A percentile compares a stretch with the other conserved stretches of the same genome.
Evolutionary conservation across 1,140 invertebrate species (phyloP).

Genomic region (Homarus americanus): DNA sequence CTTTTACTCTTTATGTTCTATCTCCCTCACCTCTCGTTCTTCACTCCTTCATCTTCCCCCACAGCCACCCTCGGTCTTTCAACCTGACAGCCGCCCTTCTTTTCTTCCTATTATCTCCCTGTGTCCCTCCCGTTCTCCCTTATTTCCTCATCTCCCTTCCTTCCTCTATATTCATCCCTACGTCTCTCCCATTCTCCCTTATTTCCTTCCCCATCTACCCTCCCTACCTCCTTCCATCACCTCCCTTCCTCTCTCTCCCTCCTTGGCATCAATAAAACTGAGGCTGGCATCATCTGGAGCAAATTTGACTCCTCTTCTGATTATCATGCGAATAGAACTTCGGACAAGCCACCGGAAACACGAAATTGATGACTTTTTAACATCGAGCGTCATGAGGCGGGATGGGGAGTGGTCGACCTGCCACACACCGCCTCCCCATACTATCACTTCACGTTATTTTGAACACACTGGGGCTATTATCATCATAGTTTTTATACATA

Average conservation of each 20-base stretch:
- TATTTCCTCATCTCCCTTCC: not conserved
- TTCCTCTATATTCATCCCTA: not conserved
- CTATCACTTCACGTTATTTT: no score
- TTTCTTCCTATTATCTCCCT: not conserved
- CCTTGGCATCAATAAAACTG: constrained; percentile 58
- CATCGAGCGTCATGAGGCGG: constrained; percentile 31
- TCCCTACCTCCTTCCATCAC: not conserved
- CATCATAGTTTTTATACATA: no score
- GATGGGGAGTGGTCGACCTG: not conserved
- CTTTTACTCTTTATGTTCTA: no score
- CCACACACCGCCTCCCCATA: no score
- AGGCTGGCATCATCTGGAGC: constrained; percentile 57
- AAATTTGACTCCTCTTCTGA: constrained; percentile 62
- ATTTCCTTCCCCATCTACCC: not conserved
- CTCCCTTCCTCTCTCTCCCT: not conserved
- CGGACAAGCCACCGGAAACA: constrained; percentile 52
- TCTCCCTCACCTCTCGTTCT: no score
- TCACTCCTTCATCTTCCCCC: no score
- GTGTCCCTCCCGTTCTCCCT: not conserved
- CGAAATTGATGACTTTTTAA: constrained; percentile 61
- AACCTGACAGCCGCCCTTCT: no score
- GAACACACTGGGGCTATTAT: no score
- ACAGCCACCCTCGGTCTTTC: no score
- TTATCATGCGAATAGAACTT: constrained; percentile 60
- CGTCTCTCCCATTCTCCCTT: not conserved